phyloP scores from a whole-genome alignment of 2,113 vertebrate species.

The Arenaria interpres region DNA sequence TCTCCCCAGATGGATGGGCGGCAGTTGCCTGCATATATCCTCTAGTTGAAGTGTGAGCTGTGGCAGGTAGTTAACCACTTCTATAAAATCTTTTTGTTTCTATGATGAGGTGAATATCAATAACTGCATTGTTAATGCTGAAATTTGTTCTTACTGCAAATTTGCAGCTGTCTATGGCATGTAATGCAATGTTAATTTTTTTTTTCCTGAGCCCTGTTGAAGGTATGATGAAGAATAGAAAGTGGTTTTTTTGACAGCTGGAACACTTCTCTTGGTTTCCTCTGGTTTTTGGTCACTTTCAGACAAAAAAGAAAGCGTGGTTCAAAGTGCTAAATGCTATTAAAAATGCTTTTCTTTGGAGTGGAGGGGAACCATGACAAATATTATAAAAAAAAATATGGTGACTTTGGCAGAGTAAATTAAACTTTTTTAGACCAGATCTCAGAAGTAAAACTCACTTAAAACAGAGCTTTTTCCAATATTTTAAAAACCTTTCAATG shows the following conservation, averaged over 20 bases:
- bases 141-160: background rate
- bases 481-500: background rate
- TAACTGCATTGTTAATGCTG: background rate
- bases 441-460: background rate
- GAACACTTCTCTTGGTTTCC: background rate
- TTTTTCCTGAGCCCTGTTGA: background rate
- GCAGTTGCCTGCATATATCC: background rate
- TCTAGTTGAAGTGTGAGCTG: background rate
- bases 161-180: background rate
- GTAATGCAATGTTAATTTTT: background rate
- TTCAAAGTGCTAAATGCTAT: background rate
- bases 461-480: background rate
- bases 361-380: background rate
- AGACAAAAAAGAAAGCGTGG: background rate
- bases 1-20: background rate
- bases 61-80: background rate
- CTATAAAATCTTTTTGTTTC: background rate
- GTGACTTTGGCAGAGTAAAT: background rate
- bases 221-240: background rate
- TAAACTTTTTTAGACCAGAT: background rate
- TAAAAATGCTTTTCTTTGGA: background rate
- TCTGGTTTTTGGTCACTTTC: background rate
- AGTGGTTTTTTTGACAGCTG: background rate
- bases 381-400: background rate
- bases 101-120: background rate